Percentiles rank a stretch among this genome's conserved stretches.
These are phyloP conservation scores for Andrena bicolor DNA, from an alignment of 2,888 invertebrate genomes.

Conservation along the genomic window DNA sequence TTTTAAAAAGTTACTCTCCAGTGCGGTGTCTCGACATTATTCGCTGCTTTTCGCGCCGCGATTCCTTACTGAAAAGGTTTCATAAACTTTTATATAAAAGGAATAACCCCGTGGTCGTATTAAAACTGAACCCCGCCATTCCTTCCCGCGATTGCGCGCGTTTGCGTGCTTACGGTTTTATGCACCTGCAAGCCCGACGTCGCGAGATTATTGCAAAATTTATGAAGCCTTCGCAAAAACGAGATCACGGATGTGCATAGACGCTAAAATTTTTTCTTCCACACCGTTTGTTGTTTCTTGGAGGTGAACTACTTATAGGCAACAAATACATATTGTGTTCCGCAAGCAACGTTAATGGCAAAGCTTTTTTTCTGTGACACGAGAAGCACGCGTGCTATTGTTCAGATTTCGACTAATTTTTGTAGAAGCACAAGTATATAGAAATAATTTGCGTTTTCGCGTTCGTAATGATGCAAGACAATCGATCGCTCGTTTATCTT, in stretches of 20 bases:
- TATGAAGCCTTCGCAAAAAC: conserved; percentile 36
- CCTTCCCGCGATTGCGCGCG: conserved; percentile 1
- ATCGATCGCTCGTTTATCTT: conserved; percentile 8
- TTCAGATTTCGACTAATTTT: too few species aligned
- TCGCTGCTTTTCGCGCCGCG: conserved; percentile 7
- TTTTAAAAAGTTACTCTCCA: conserved; percentile 28
- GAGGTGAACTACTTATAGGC: neutral
- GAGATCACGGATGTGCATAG: neutral
- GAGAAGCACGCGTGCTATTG: too few species aligned
- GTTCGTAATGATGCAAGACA: neutral
- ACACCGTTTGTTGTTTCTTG: neutral
- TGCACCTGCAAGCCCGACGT: neutral
- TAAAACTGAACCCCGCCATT: conserved; percentile 21
- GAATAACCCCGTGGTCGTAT: conserved; percentile 24
- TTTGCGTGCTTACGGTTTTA: conserved; percentile 9
- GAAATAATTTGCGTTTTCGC: neutral
- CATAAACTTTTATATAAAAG: conserved; percentile 33
- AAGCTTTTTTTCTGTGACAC: too few species aligned
- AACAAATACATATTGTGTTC: neutral
- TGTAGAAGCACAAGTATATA: neutral
- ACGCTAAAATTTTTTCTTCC: conserved; percentile 20
- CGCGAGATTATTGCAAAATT: conserved; percentile 45
- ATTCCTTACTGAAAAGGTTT: conserved; percentile 19
- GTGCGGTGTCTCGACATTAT: conserved; percentile 6
- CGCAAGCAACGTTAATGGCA: neutral